phyloP scores from a whole-genome alignment of 2,797 vertebrate species.

The Hafferia zeledoni region DNA sequence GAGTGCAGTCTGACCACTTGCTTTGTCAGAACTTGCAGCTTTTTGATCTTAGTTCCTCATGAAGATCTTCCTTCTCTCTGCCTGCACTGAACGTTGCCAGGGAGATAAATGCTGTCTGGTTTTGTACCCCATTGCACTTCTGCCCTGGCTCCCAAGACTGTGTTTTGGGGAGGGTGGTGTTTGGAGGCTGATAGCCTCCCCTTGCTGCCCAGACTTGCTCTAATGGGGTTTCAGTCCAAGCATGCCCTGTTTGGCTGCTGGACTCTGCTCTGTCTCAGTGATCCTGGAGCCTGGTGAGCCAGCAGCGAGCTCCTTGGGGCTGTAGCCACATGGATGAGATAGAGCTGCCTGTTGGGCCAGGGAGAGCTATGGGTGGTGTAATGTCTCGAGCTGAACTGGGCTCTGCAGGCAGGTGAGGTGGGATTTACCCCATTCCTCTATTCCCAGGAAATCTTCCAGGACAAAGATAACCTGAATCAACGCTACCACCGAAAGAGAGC shows the following conservation, averaged over 20 bases:
- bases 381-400: fast-evolving
- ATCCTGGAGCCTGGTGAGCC: background rate
- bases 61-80: background rate
- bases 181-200: background rate
- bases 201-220: background rate
- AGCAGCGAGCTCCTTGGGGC: background rate
- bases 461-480: slow-evolving; percentile 92
- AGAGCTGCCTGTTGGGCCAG: background rate
- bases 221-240: too few species aligned
- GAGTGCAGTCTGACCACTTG: fast-evolving
- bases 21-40: background rate
- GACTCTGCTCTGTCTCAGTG: background rate
- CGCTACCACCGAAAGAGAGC: slow-evolving; percentile 93
- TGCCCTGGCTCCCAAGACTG: background rate
- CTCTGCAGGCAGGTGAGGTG: background rate
- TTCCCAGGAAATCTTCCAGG: slow-evolving; percentile 78
- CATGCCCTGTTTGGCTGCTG: background rate
- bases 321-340: background rate
- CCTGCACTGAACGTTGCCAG: background rate
- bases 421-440: background rate
- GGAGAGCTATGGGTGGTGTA: fast-evolving
- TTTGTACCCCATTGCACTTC: background rate
- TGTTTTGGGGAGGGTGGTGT: background rate
- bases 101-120: background rate
- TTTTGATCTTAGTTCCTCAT: background rate